A percentile compares a stretch with the other conserved stretches of the same genome.
Conservation (phyloP, 2,113 vertebrate genomes). For the Terrapene triunguis region DNA sequence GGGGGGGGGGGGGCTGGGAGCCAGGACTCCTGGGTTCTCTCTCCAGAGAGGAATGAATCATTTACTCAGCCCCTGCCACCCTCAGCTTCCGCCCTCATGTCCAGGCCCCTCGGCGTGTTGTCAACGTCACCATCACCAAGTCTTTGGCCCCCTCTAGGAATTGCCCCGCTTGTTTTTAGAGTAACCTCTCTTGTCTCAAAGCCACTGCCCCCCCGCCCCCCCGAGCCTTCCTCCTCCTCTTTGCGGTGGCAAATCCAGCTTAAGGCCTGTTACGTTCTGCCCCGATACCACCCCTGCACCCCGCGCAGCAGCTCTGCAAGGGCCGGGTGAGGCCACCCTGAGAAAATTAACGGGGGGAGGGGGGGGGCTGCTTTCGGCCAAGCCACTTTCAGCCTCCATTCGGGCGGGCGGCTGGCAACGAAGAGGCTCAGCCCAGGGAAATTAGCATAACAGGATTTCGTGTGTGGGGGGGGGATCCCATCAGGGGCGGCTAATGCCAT, state of each 20-base stretch:
- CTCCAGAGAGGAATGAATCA: too few relatives aligned
- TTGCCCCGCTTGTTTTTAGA: neutral
- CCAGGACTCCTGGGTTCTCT: too few relatives aligned
- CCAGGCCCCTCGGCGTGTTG: too few relatives aligned
- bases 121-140: too few relatives aligned
- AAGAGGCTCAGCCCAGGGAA: neutral
- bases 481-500: neutral
- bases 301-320: neutral
- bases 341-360: neutral
- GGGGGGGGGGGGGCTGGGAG: neutral
- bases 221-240: neutral
- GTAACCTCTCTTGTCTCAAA: neutral
- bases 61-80: too few relatives aligned
- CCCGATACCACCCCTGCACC: neutral
- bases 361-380: neutral
- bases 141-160: neutral
- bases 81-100: too few relatives aligned
- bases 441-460: neutral
- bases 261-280: neutral
- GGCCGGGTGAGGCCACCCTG: neutral
- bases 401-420: too few relatives aligned
- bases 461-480: fast-evolving
- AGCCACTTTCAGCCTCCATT: neutral
- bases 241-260: neutral
- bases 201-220: neutral